Base-by-base conservation (phyloP, 1,140 invertebrate species). In the Aphis craccivora region DNA sequence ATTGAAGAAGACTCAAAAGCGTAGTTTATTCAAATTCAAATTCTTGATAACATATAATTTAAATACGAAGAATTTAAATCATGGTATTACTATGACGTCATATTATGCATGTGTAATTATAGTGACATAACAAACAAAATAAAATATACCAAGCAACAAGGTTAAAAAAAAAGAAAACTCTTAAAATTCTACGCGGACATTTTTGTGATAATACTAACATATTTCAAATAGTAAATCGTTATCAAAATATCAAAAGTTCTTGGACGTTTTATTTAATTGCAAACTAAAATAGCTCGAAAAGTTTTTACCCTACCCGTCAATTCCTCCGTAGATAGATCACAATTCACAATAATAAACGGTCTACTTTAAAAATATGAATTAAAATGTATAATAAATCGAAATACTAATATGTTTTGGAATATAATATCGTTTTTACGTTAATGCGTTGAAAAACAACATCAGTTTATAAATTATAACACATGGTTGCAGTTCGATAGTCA, bases 251-350 rank as follows among this genome's bases (percentile, higher is more conserved):
- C 35, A 35, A 83, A 83, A 37, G 35, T 37, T 83, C 8, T 22
- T 35, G 76, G 35, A 37, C 76, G 76, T 22, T 83, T 83, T 83
- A 83, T 83, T 83, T 83, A 83, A 83, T 83, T 83, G 37, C 76
- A 83, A 37, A 83, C 76, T 23, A 22, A 35, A 20, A 83, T 37
- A 23, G 22, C n/a, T 37, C 20, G 76, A 76, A 76, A 76, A 76
- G 60, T 76, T 76, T 76, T 76, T 76, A 76, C 60, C 60, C 60
- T n/a, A 30, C 5, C 30, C 60, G 60, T 76, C 60, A 76, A 76
- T 76, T n/a, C 30, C 14, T 18, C 60, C 30, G 60, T n/a, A 76
- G 60, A 76, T 30, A 35, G 14, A 76, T n/a, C 60, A 76, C 30
- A n/a, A 76, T n/a, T 76, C 60, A 76, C 60, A 76, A n/a, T 76